Evolutionary conservation across 2,888 invertebrate species (phyloP), one percentile per base, ranked within the genome.

Genomic region (Odontothrips loti): DNA sequence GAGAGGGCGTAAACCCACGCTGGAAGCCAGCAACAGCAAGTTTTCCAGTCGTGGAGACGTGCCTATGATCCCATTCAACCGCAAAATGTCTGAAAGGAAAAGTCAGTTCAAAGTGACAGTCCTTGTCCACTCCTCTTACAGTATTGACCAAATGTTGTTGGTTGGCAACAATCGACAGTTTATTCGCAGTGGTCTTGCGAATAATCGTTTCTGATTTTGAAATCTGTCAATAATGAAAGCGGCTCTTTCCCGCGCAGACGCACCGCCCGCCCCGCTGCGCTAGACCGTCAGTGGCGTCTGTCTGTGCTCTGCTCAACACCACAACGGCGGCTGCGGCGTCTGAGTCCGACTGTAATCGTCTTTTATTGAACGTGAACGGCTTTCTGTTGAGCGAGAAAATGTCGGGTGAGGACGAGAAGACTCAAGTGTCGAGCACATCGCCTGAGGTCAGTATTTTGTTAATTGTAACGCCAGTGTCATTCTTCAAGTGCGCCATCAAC

Each of bases 111-210:
- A 11, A 11, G 4, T 75, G 1, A 27, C 11, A 27, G 12, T 23
- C 12, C 0, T 23, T 27, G 68, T 10, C 23, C 4, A 27, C 12
- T 27, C 12, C 68, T 75, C 23, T 27, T 27, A 23, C 23, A 10
- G 23, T 75, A 75, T 75, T 75, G 68, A 75, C 68, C 68, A 75
- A 75, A 75, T 27, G 23, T 17, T 58, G 58, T 58, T 58, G 58
- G 68, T 75, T 27, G 68, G 68, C 68, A 75, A 75, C 68, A 75
- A 75, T 12, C 23, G 68, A 27, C 27, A 6, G 15, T 11, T 15
- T 58, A 58, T 58, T 58, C 1, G 58, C 58, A 58, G 3, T 6
- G 34, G 34, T 43, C 34, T 2, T 43, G 34, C 34, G 34, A 43
- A 43, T 2, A 43, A 43, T 6, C 3, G 34, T 43, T 43, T 43